Evolutionary conservation across 2,113 vertebrate genomes (phyloP).

Genomic region (Dasyornis broadbenti): DNA sequence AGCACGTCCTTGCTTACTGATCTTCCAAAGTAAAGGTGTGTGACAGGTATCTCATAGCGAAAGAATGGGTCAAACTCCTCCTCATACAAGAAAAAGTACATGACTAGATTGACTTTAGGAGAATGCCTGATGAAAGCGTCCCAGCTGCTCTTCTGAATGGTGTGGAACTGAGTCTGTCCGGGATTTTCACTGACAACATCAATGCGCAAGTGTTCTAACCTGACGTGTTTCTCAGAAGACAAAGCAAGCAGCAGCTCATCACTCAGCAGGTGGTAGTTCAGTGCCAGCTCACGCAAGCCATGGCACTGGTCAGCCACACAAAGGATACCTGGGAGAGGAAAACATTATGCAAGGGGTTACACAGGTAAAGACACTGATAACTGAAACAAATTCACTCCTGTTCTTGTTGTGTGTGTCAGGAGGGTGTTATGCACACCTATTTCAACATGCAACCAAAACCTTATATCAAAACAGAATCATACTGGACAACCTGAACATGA

Average conservation of each 20-base stretch:
- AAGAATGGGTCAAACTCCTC: conserved; percentile 96
- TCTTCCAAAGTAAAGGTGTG: conserved; percentile 95
- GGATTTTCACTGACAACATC: conserved; percentile 97
- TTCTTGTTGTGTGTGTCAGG: rapidly evolving
- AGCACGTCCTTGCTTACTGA: conserved; percentile 96
- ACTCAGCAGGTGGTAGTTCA: conserved; percentile 92
- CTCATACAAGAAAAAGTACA: conserved; percentile 98
- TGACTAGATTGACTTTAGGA: conserved; percentile 95
- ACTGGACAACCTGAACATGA: background rate
- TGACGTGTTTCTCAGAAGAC: conserved; percentile 93
- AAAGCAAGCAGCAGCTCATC: conserved; percentile 92
- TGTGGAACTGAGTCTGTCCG: conserved; percentile 90
- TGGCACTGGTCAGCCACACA: conserved; percentile 94
- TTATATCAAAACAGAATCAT: background rate
- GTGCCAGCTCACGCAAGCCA: conserved; percentile 88
- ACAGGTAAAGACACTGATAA: background rate
- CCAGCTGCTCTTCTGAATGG: conserved; percentile 97
- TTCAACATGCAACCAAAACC: background rate
- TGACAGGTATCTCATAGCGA: conserved; percentile 90
- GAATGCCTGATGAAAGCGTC: conserved; percentile 96
- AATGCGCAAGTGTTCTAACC: conserved; percentile 93
- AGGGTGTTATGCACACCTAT: too few species aligned
- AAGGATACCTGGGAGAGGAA: conserved; percentile 73
- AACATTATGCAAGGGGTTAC: background rate
- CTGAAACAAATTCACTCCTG: too few species aligned